These are phyloP conservation scores for Bombus cullumanus DNA, from an alignment of 1,140 invertebrate species.

Conservation along the genomic window DNA sequence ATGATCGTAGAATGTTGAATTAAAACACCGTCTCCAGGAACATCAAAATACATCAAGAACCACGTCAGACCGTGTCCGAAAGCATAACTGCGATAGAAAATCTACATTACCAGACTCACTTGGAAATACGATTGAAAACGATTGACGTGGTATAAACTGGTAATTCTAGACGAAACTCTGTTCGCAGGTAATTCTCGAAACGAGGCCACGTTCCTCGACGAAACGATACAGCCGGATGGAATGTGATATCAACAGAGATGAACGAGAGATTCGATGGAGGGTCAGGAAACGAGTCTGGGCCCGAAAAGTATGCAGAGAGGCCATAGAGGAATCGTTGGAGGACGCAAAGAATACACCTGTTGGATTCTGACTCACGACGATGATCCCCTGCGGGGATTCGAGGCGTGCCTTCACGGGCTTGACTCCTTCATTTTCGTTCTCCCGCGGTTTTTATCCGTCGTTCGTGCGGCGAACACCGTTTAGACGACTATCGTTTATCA, in stretches of 20 bases:
- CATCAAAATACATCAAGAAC: too few relatives aligned
- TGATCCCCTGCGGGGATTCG: slow-evolving; percentile 55
- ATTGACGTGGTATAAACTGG: not conserved
- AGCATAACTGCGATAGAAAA: not conserved
- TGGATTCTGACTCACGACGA: slow-evolving; percentile 56
- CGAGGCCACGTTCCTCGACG: not conserved
- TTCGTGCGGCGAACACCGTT: slow-evolving; percentile 39
- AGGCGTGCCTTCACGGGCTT: slow-evolving; percentile 44
- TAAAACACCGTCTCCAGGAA: too few relatives aligned
- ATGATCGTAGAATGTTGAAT: too few relatives aligned
- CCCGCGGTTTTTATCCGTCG: slow-evolving; percentile 22
- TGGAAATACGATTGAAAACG: not conserved
- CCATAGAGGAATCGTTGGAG: not conserved
- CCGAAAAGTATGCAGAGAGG: slow-evolving; percentile 26
- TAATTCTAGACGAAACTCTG: not conserved
- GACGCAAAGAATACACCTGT: slow-evolving; percentile 57
- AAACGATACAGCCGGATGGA: not conserved
- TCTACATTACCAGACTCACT: not conserved
- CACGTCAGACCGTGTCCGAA: too few relatives aligned
- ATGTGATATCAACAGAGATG: not conserved
- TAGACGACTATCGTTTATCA: slow-evolving; percentile 60
- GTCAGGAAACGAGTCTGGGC: not conserved
- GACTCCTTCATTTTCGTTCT: slow-evolving; percentile 61
- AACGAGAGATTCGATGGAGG: not conserved
- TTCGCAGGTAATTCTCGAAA: not conserved